These are phyloP conservation scores for Momotus momota DNA, from an alignment of 2,797 vertebrate genomes.

Conservation along the genomic window DNA sequence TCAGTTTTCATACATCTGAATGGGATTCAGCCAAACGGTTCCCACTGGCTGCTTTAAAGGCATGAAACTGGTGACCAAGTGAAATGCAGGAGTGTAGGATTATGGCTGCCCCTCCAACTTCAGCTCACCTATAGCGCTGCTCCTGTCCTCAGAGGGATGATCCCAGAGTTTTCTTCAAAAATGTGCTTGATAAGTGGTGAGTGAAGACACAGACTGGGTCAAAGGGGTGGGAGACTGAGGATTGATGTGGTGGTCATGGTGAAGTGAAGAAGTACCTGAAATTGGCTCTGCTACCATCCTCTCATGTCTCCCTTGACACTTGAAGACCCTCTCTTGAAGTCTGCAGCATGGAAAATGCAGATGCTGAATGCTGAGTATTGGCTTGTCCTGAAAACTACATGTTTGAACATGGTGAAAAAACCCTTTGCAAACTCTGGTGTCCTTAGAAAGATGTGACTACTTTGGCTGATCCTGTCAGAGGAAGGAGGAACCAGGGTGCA, in stretches of 20 bases:
- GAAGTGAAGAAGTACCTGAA: neutral
- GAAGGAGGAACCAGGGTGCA: neutral
- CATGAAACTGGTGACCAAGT: neutral
- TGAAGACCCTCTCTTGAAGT: neutral
- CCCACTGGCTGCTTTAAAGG: neutral
- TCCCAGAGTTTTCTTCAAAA: neutral
- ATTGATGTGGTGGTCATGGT: accelerated
- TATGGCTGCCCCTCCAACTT: neutral
- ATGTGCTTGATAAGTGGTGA: neutral
- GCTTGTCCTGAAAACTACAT: neutral
- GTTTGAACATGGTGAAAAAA: neutral
- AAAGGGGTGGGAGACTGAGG: neutral
- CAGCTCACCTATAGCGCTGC: neutral
- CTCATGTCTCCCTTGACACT: neutral
- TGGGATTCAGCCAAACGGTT: neutral
- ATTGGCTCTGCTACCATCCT: accelerated
- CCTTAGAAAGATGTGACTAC: neutral
- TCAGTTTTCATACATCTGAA: neutral
- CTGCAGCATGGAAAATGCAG: neutral
- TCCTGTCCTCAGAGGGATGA: neutral
- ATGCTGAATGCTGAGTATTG: neutral
- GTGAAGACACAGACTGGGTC: neutral
- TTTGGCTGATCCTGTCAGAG: neutral
- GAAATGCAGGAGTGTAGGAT: neutral
- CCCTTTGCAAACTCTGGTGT: neutral